These are phyloP conservation scores for Oconnorella tubifera DNA, from an alignment of 2,888 invertebrate genomes.

Conservation along the genomic window DNA sequence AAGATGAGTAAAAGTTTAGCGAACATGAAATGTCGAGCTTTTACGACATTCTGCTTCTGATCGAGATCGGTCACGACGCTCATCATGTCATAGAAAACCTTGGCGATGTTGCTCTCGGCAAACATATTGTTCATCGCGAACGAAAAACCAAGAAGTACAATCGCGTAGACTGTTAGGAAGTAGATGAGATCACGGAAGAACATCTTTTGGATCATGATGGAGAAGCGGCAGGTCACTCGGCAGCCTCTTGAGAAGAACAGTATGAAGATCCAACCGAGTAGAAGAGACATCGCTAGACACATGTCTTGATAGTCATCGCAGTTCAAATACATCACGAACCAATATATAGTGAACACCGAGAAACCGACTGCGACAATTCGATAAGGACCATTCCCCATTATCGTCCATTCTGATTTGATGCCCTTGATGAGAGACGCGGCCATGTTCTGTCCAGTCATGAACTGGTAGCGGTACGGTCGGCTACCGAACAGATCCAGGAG, in stretches of 20 bases:
- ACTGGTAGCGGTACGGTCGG: slow-evolving; percentile 31
- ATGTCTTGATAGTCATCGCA: slow-evolving; percentile 30
- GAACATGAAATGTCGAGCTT: slow-evolving; percentile 30
- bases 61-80: slow-evolving; percentile 37
- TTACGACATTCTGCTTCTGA: slow-evolving; percentile 28
- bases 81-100: slow-evolving; percentile 38
- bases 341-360: slow-evolving; percentile 29
- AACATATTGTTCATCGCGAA: slow-evolving; percentile 37
- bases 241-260: slow-evolving; percentile 38
- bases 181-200: slow-evolving; percentile 38
- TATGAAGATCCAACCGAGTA: slow-evolving; percentile 37
- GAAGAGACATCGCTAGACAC: slow-evolving; percentile 33
- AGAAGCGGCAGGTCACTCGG: slow-evolving; percentile 34
- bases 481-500: slow-evolving; percentile 31
- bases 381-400: slow-evolving; percentile 36
- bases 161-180: slow-evolving; percentile 37
- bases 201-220: slow-evolving; percentile 38
- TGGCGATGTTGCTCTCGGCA: slow-evolving; percentile 26
- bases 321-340: slow-evolving; percentile 31
- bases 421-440: slow-evolving; percentile 22
- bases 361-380: slow-evolving; percentile 30
- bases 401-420: slow-evolving; percentile 33
- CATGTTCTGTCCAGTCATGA: slow-evolving; percentile 27
- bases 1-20: slow-evolving; percentile 34
- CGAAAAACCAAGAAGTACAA: slow-evolving; percentile 35